Evolutionary conservation across 2,113 vertebrate species (phyloP), one percentile per base, ranked within the genome.

Genomic region (Microtus montanus): DNA sequence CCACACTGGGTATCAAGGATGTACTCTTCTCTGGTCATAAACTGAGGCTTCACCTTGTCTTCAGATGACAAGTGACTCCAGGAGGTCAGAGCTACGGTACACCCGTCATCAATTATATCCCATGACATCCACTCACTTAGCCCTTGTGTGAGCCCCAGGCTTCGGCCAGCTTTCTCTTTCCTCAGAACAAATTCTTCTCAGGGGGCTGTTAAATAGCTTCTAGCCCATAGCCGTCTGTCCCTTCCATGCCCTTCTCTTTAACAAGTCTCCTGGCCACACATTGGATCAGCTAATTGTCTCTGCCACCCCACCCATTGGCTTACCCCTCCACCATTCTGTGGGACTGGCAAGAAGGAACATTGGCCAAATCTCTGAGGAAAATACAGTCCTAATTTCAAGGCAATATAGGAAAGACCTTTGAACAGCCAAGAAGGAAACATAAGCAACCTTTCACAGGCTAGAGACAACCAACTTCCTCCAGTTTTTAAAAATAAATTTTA

Each of bases 371-470:
- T 24, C 83, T 68, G 83, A 79, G 33, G 73, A 58, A 96, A 74
- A 89, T 9, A 44, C 91, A 94, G 58, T 4, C 61, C 49, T 88
- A 68, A 84, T 74, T 95, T 61, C 66, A 90, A 87, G 92, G 92
- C 58, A 80, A 64, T 26, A 7, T 17, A 14, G 26, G 38, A 35
- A 93, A 4, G 38, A 79, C 54, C 70, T 38, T 86, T 93, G 41
- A 28, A 79, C 24, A 90, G 22, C 38, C 64, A 63, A 68, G 44
- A 93, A 95, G 13, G 64, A n/a, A 66, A 73, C 61, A 47, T 63
- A 95, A 78, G 17, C 19, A 41, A 83, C n/a, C 17, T 54, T 93
- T 79, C 30, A 80, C 17, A 44, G 19, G 11, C 52, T n/a, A 90
- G 47, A 92, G 41, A 90, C 52, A 13, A 87, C 78, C 22, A 73